Evolutionary conservation across 2,888 invertebrate genomes (phyloP).

Genomic region (Andrena marginata): DNA sequence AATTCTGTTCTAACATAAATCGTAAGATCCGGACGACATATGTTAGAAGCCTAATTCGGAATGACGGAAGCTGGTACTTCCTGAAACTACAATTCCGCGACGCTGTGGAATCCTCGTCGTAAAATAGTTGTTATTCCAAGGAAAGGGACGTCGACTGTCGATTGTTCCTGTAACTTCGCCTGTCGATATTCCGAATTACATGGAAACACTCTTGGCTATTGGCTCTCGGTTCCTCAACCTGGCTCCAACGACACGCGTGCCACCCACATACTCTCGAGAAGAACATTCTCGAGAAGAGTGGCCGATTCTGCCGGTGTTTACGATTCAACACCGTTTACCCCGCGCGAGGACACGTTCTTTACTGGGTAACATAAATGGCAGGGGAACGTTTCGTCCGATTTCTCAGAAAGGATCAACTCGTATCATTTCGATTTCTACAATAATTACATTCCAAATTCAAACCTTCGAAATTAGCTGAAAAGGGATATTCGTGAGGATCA

Average conservation of each 20-base stretch:
- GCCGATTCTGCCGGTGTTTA: conserved; percentile 50
- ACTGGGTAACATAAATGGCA: conserved; percentile 30
- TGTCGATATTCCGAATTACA: conserved; percentile 16
- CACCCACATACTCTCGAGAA: conserved; percentile 3
- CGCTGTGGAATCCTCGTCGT: neutral
- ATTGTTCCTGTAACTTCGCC: neutral
- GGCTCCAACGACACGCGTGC: conserved; percentile 1
- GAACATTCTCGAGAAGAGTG: conserved; percentile 34
- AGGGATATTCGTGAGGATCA: no score
- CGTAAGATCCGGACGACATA: no score
- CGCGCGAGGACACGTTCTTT: conserved; percentile 21
- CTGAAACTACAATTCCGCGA: neutral
- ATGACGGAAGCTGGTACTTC: neutral
- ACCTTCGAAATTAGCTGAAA: no score
- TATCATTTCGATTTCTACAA: no score
- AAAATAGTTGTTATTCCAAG: conserved; percentile 6
- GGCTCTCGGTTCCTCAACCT: neutral
- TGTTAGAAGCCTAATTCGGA: no score
- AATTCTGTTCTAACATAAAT: no score
- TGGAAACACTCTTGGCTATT: conserved; percentile 12
- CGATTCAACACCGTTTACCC: conserved; percentile 41
- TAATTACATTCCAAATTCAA: no score
- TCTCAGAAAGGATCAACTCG: neutral
- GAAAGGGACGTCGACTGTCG: neutral
- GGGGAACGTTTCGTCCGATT: neutral